A percentile compares a stretch with the other conserved stretches of the same genome.
Conservation (phyloP, 2,113 vertebrate species). For the Ivindomyrus marchei region DNA sequence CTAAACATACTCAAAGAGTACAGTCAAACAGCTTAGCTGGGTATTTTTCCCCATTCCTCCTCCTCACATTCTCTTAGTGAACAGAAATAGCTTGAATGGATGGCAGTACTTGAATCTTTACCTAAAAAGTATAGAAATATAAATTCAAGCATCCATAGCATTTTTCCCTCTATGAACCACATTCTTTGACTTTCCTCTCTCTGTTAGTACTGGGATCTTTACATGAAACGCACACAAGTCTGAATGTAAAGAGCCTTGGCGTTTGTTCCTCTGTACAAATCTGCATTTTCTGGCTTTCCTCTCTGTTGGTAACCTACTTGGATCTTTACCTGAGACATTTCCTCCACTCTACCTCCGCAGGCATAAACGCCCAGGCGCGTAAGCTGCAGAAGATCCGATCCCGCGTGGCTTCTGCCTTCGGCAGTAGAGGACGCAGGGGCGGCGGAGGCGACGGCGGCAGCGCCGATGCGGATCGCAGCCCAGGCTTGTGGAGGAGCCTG, state of each 20-base stretch:
- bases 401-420: slow-evolving; percentile 57
- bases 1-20: background rate
- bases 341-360: slow-evolving; percentile 33
- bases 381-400: slow-evolving; percentile 69
- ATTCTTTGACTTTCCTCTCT: background rate
- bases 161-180: background rate
- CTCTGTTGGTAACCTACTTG: background rate
- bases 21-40: background rate
- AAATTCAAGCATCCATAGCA: background rate
- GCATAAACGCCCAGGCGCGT: slow-evolving; percentile 73
- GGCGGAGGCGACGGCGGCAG: slow-evolving; percentile 9
- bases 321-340: background rate
- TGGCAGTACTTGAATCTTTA: background rate
- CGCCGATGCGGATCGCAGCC: background rate
- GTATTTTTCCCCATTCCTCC: background rate
- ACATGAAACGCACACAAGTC: background rate
- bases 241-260: background rate
- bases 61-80: background rate
- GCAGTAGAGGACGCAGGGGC: slow-evolving; percentile 21
- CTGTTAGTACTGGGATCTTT: background rate
- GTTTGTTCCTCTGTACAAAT: background rate
- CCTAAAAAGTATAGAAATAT: background rate
- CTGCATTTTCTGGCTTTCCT: background rate
- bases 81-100: background rate
- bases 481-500: slow-evolving; percentile 56